Evolutionary conservation across 2,888 invertebrate genomes (phyloP).

Genomic region (Mesoligia furuncula): DNA sequence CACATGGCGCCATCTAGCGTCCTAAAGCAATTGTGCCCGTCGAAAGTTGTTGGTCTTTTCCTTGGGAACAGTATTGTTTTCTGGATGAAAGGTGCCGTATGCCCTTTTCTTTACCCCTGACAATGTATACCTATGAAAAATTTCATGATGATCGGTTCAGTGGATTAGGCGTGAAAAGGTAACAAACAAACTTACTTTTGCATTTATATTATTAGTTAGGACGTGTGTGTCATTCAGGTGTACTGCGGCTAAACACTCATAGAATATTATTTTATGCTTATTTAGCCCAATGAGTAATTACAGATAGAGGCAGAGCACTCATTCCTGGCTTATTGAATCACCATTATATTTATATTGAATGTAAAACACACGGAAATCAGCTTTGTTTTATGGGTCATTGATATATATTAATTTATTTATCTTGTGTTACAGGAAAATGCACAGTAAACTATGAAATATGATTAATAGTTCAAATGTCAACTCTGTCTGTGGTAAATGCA

Average conservation of each 20-base stretch:
- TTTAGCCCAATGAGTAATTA: conserved; percentile 27
- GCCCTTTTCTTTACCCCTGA: no score
- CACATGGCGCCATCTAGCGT: no score
- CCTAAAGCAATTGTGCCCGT: no score
- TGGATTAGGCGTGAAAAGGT: no score
- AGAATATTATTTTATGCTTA: neutral
- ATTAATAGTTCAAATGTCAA: neutral
- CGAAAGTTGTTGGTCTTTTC: no score
- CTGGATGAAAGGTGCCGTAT: no score
- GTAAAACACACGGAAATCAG: conserved; percentile 7
- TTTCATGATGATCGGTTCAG: no score
- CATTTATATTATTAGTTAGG: no score
- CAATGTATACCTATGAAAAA: no score
- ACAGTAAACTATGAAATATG: neutral
- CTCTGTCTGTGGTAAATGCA: neutral
- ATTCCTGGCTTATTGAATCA: conserved; percentile 24
- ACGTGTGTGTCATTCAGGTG: conserved; percentile 14
- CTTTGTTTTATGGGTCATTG: conserved; percentile 17
- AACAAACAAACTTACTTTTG: no score
- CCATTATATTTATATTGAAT: conserved; percentile 15
- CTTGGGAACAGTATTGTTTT: no score
- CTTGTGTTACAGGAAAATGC: neutral
- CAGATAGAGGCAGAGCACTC: neutral
- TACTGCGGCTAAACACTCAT: neutral
- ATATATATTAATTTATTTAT: conserved; percentile 11